phyloP scores from a whole-genome alignment of 2,797 vertebrate genomes.

The Dendrocincla tyrannina region DNA sequence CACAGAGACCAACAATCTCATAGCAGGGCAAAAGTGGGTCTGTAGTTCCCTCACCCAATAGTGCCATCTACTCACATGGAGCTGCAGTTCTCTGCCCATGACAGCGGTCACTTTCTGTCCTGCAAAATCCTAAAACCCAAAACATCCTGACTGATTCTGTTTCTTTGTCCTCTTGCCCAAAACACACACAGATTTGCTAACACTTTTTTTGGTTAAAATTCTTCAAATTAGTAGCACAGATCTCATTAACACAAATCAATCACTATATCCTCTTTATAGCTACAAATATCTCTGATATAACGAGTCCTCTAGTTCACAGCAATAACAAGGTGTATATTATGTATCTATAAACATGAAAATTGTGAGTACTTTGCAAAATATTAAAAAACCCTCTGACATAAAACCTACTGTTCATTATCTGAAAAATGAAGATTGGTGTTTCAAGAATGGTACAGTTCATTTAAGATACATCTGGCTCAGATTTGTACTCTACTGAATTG shows the following conservation, averaged over 20 bases:
- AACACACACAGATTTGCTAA: background rate
- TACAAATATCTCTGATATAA: background rate
- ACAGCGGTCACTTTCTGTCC: background rate
- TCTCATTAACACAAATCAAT: background rate
- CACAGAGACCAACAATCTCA: background rate
- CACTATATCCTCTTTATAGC: background rate
- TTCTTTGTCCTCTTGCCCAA: background rate
- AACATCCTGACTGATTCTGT: background rate
- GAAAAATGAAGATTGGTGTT: background rate
- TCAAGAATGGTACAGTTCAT: background rate
- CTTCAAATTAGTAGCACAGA: background rate
- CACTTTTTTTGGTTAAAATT: background rate
- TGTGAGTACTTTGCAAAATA: background rate
- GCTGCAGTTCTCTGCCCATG: background rate
- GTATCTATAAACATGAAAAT: background rate
- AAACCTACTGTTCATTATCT: background rate
- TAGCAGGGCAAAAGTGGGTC: background rate
- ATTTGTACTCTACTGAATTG: background rate
- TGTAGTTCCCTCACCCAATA: background rate
- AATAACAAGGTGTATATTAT: background rate
- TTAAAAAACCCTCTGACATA: background rate
- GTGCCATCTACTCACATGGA: background rate
- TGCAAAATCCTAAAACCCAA: background rate
- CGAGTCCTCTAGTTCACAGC: background rate
- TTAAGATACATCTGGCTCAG: conserved; percentile 19